phyloP scores from a whole-genome alignment of 23 tunicate species.

The Trididemnum miniatum region DNA sequence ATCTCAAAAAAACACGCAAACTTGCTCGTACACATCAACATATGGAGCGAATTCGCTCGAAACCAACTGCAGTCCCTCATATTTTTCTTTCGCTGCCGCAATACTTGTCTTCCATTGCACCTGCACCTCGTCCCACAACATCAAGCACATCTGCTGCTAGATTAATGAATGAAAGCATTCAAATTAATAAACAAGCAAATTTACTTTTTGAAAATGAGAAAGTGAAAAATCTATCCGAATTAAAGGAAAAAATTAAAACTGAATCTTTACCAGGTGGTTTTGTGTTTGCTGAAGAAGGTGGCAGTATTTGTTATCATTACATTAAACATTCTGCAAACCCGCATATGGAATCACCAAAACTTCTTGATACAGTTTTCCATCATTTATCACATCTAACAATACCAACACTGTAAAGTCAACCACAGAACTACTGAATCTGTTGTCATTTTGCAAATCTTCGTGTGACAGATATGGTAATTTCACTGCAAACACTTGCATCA shows the following conservation, averaged over 20 bases:
- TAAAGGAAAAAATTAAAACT: neutral
- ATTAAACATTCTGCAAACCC: neutral
- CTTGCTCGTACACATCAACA: neutral
- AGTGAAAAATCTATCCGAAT: neutral
- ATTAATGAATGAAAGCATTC: neutral
- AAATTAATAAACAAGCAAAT: neutral
- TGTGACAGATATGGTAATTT: too few species aligned
- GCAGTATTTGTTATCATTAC: neutral
- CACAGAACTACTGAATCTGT: too few species aligned
- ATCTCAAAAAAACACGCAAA: neutral
- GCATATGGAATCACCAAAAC: neutral
- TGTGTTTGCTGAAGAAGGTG: neutral
- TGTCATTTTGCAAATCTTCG: too few species aligned
- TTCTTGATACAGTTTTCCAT: slow-evolving; percentile 14
- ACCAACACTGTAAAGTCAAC: too few species aligned
- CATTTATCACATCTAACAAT: too few species aligned
- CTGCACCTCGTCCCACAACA: neutral
- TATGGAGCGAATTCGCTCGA: neutral
- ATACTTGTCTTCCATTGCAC: slow-evolving; percentile 1
- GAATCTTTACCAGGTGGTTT: neutral
- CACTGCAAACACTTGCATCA: slow-evolving; percentile 19
- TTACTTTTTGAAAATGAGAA: neutral
- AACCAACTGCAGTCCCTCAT: slow-evolving; percentile 22
- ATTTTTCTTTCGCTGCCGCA: slow-evolving; percentile 3
- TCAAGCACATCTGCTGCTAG: slow-evolving; percentile 16